A percentile compares a stretch with the other conserved stretches of the same genome.
phyloP scores from a whole-genome alignment of 92 coral and sea anemone species.

The Palythoa heliodiscus region DNA sequence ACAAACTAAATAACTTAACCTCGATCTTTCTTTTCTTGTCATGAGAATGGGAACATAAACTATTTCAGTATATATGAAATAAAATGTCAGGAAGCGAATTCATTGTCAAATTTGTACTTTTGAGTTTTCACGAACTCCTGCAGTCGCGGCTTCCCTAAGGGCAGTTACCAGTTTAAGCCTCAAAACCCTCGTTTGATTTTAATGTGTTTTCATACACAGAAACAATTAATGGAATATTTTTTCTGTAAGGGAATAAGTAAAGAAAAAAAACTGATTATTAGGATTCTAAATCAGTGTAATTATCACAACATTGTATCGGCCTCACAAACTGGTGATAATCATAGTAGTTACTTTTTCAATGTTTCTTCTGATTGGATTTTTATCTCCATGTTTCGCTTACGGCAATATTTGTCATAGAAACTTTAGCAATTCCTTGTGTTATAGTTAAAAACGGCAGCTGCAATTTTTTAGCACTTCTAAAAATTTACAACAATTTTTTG shows the following conservation, averaged over 20 bases:
- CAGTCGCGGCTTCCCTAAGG: background rate
- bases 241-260: background rate
- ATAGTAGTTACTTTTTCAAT: background rate
- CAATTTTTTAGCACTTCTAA: background rate
- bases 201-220: conserved; percentile 29
- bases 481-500: background rate
- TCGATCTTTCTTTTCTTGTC: background rate
- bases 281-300: background rate
- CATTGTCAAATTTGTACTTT: background rate
- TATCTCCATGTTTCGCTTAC: background rate
- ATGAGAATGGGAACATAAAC: conserved; percentile 11
- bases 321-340: conserved; percentile 2
- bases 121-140: background rate
- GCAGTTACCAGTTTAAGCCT: background rate
- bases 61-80: background rate
- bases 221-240: conserved; percentile 34
- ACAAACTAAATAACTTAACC: background rate
- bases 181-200: conserved; percentile 1
- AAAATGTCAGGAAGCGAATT: background rate
- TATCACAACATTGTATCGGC: conserved; percentile 6
- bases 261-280: background rate
- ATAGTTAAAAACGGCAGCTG: background rate
- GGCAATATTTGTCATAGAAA: conserved; percentile 15
- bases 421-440: background rate
- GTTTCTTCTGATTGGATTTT: background rate